These are phyloP conservation scores for Clarias pachynema DNA, from an alignment of 2,797 vertebrate species.

Conservation along the genomic window DNA sequence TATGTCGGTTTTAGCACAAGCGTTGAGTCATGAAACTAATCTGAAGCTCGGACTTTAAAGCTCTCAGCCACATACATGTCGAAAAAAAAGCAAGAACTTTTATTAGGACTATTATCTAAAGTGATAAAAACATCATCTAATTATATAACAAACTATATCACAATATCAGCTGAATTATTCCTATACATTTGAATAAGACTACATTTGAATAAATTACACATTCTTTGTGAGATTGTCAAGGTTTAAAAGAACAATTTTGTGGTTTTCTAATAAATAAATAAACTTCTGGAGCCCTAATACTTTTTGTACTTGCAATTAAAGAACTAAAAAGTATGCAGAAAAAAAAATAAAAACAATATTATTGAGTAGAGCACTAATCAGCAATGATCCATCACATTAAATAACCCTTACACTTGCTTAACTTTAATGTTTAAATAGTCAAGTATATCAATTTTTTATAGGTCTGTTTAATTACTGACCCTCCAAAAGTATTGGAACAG, in stretches of 20 bases:
- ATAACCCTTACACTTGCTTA: not conserved
- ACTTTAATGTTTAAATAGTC: not conserved
- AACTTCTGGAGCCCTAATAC: not conserved
- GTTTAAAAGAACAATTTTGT: not conserved
- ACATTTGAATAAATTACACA: not conserved
- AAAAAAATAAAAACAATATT: not conserved
- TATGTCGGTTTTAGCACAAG: constrained; percentile 18
- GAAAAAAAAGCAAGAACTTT: not conserved
- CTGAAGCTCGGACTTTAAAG: not conserved
- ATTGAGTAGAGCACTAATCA: not conserved
- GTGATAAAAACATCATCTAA: not conserved
- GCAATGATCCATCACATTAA: not conserved
- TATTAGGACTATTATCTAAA: not conserved
- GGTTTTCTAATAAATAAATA: not conserved
- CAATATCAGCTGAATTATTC: not conserved
- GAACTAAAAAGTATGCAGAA: not conserved
- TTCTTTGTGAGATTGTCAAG: not conserved
- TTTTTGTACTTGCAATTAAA: not conserved
- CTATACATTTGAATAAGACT: not conserved
- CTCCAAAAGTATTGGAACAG: not conserved
- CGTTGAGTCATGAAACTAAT: not conserved
- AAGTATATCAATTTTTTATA: not conserved
- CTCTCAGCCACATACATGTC: not conserved
- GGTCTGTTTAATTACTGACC: not conserved
- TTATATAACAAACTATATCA: not conserved